phyloP scores from a whole-genome alignment of 2,888 invertebrate species.

The Catonia carolina region DNA sequence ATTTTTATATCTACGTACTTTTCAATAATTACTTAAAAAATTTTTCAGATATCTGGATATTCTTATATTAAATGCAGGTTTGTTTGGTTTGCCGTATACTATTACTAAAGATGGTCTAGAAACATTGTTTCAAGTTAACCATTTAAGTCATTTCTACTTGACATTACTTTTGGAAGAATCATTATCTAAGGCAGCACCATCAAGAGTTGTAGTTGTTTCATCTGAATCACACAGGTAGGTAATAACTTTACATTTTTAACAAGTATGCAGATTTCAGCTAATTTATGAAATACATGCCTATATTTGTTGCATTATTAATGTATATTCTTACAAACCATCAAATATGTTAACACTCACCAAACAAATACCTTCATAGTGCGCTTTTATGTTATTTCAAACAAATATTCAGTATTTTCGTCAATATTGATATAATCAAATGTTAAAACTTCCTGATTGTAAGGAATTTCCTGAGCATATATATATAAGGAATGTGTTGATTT shows the following conservation, averaged over 20 bases:
- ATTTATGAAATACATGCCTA: not conserved
- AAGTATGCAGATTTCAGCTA: not conserved
- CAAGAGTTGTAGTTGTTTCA: conserved; percentile 75
- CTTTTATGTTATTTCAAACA: too few relatives aligned
- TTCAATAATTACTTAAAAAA: too few relatives aligned
- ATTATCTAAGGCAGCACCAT: conserved; percentile 54
- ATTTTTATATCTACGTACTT: too few relatives aligned
- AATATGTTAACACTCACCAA: too few relatives aligned
- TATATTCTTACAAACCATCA: too few relatives aligned
- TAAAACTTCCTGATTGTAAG: too few relatives aligned
- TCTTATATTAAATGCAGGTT: conserved; percentile 74
- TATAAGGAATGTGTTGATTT: too few relatives aligned
- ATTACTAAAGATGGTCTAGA: conserved; percentile 71
- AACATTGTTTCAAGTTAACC: conserved; percentile 79
- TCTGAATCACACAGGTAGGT: conserved; percentile 81
- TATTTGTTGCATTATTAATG: too few relatives aligned
- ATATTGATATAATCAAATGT: too few relatives aligned
- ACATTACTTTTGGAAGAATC: conserved; percentile 65
- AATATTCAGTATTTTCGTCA: too few relatives aligned
- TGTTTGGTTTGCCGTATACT: conserved; percentile 65
- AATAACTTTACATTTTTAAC: conserved; percentile 6
- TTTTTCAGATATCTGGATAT: conserved; percentile 64
- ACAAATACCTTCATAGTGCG: too few relatives aligned
- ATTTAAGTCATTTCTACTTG: conserved; percentile 65
- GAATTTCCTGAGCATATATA: too few relatives aligned